A percentile compares a stretch with the other conserved stretches of the same genome.
phyloP scores from a whole-genome alignment of 2,113 vertebrate genomes.

The Crotalus horridus region DNA sequence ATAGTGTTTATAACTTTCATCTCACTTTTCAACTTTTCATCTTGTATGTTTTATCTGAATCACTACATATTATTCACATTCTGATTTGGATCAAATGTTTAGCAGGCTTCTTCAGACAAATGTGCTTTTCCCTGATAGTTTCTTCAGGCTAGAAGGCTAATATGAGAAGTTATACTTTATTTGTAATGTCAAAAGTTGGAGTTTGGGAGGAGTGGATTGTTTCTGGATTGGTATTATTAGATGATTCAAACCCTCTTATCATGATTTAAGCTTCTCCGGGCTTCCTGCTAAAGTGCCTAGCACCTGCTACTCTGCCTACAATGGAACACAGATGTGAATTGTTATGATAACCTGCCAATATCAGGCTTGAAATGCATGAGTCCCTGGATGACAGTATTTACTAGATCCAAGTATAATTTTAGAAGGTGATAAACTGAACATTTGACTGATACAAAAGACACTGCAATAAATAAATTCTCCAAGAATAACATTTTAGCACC shows the following conservation, averaged over 20 bases:
- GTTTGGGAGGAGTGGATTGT: not conserved
- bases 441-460: not conserved
- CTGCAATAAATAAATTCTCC: not conserved
- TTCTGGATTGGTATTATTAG: not conserved
- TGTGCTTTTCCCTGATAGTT: constrained; percentile 5
- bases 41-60: not conserved
- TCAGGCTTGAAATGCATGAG: not conserved
- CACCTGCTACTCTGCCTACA: constrained; percentile 23
- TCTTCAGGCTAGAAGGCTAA: not conserved
- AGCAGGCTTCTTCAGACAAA: constrained; percentile 17
- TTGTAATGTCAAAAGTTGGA: not conserved
- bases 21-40: not conserved
- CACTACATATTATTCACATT: not conserved
- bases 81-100: not conserved
- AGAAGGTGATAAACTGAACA: constrained; percentile 1
- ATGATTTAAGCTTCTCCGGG: not conserved
- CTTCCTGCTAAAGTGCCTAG: constrained; percentile 16
- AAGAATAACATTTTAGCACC: not conserved
- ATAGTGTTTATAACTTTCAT: not conserved
- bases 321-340: constrained; percentile 24
- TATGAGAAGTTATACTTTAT: not conserved
- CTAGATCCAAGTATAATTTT: constrained; percentile 10
- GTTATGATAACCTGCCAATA: not conserved
- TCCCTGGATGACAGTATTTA: not conserved
- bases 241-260: not conserved